Conservation (phyloP, 1,140 invertebrate species). For the Drosophila dunni region DNA sequence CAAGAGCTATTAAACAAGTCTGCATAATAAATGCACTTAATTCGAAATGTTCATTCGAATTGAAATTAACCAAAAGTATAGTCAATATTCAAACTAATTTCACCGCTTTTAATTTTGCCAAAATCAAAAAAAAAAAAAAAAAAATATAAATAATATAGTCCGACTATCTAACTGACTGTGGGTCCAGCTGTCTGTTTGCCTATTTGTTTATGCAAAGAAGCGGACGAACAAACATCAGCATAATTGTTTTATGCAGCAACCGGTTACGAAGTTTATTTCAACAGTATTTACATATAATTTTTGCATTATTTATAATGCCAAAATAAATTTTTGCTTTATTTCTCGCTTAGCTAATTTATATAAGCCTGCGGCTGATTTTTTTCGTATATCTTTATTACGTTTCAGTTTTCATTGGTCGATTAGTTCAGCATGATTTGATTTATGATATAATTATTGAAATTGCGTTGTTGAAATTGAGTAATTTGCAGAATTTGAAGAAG, state of each 20-base stretch:
- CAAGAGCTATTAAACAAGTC: conserved; percentile 15
- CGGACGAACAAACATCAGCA: conserved; percentile 31
- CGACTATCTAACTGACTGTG: conserved; percentile 1
- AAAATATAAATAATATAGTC: no score
- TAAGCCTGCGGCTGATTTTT: conserved; percentile 23
- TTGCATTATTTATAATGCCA: conserved; percentile 36
- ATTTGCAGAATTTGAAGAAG: neutral
- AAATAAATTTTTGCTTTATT: conserved; percentile 36
- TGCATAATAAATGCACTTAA: conserved; percentile 36
- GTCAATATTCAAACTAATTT: conserved; percentile 36
- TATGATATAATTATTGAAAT: conserved; percentile 4
- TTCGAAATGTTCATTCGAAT: conserved; percentile 27
- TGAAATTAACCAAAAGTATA: conserved; percentile 15
- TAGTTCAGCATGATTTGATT: neutral
- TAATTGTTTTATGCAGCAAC: conserved; percentile 30
- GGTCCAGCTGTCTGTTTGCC: neutral
- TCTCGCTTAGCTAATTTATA: conserved; percentile 38
- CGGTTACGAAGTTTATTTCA: neutral
- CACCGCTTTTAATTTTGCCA: conserved; percentile 33
- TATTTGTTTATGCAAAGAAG: conserved; percentile 32
- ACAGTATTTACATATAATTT: conserved; percentile 7
- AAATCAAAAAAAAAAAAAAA: neutral
- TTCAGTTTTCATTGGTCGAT: conserved; percentile 15
- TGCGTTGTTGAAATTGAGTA: conserved; percentile 4
- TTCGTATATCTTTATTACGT: conserved; percentile 3